Evolutionary conservation across 2,113 vertebrate species (phyloP).

Genomic region (Boleophthalmus pectinirostris): DNA sequence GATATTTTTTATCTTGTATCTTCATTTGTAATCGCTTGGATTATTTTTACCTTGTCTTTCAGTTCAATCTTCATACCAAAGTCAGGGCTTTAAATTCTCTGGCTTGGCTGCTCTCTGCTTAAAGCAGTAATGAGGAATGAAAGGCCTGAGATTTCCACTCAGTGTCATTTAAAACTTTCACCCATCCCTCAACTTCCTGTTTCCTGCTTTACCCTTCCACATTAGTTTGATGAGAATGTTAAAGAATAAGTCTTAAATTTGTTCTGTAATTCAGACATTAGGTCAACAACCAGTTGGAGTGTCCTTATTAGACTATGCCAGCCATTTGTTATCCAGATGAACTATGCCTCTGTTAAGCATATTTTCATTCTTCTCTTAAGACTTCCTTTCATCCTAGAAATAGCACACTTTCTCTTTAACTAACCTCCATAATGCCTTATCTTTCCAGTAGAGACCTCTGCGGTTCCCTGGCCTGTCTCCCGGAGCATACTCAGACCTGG

Average conservation of each 20-base stretch:
- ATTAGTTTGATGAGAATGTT: background rate
- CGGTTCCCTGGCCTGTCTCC: conserved; percentile 23
- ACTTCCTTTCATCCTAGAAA: background rate
- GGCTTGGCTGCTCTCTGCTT: no score
- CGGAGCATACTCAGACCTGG: background rate
- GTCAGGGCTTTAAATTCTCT: no score
- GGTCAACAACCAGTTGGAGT: background rate
- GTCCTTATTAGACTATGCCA: background rate
- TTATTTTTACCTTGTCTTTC: no score
- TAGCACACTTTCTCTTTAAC: conserved; percentile 24
- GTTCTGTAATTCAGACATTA: background rate
- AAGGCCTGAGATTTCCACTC: no score
- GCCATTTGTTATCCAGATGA: background rate
- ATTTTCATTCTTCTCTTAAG: no score
- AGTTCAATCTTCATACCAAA: no score
- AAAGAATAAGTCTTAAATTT: background rate
- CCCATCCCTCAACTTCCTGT: no score
- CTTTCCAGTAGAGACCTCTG: conserved; percentile 31
- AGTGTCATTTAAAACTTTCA: no score
- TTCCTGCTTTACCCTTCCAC: no score
- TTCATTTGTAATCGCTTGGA: no score
- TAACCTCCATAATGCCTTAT: conserved; percentile 22
- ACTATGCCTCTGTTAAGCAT: background rate
- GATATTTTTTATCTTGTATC: no score
- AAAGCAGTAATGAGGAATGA: no score